Evolutionary conservation across 2,113 vertebrate genomes (phyloP).

Genomic region (Brachyhypopomus occidentalis): DNA sequence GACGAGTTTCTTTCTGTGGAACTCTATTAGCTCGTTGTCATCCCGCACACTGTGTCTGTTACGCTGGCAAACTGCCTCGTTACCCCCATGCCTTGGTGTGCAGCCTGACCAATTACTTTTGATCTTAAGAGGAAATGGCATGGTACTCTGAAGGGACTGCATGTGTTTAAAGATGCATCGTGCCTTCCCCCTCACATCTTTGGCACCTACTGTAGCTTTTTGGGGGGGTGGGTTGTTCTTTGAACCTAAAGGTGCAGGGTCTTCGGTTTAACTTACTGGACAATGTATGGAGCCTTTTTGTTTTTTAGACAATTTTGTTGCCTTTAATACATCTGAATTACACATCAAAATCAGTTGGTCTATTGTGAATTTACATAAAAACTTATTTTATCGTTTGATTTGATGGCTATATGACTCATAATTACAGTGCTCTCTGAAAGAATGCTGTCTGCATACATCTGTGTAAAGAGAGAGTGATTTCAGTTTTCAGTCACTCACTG

Average conservation of each 20-base stretch:
- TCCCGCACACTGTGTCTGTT: constrained; percentile 70
- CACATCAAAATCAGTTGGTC: background rate
- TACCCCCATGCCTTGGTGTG: constrained; percentile 71
- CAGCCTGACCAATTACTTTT: constrained; percentile 91
- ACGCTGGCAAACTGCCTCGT: constrained; percentile 73
- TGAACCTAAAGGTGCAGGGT: constrained; percentile 73
- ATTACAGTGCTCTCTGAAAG: background rate
- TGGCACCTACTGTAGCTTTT: constrained; percentile 61
- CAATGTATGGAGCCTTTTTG: background rate
- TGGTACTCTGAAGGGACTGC: constrained; percentile 86
- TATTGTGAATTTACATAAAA: constrained; percentile 24
- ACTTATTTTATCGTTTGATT: background rate
- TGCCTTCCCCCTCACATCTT: constrained; percentile 75
- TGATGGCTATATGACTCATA: constrained; percentile 21
- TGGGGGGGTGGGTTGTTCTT: constrained; percentile 71
- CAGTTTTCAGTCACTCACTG: constrained; percentile 3
- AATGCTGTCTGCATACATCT: background rate
- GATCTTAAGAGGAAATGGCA: constrained; percentile 95
- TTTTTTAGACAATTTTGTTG: background rate
- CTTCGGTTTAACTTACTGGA: constrained; percentile 35
- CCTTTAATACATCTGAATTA: background rate
- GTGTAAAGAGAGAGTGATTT: constrained; percentile 21
- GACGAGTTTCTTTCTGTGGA: constrained; percentile 59
- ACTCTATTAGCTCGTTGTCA: constrained; percentile 75
- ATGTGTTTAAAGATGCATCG: constrained; percentile 89